Percentiles rank a stretch among this genome's conserved stretches.
Evolutionary conservation across 2,113 vertebrate species (phyloP).

Genomic region (Galeopterus variegatus): DNA sequence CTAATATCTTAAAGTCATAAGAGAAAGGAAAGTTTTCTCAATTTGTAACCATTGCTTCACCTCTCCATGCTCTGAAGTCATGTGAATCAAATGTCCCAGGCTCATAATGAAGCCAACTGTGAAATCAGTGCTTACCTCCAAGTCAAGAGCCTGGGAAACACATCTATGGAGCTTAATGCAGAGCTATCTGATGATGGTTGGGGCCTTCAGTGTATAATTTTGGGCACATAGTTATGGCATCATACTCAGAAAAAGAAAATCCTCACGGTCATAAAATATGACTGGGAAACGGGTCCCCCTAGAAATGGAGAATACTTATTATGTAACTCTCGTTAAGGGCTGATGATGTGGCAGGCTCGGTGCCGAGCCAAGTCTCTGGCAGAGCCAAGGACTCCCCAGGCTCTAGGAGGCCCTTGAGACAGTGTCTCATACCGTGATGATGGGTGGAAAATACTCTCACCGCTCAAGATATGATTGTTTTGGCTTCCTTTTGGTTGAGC

Average conservation of each 20-base stretch:
- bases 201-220: background rate
- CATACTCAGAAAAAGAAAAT: background rate
- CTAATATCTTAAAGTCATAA: background rate
- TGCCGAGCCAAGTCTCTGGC: background rate
- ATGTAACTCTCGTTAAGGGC: background rate
- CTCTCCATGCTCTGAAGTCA: background rate
- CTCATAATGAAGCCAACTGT: background rate
- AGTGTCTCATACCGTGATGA: background rate
- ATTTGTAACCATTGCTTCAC: background rate
- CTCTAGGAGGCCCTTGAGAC: constrained; percentile 57
- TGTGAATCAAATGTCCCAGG: background rate
- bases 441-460: constrained; percentile 60
- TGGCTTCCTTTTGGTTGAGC: constrained; percentile 54
- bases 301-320: background rate
- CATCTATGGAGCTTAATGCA: background rate
- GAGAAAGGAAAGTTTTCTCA: background rate
- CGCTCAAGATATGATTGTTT: constrained; percentile 56
- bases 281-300: background rate
- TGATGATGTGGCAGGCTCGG: background rate
- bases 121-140: background rate
- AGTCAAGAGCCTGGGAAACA: constrained; percentile 39
- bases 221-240: constrained; percentile 5
- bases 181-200: background rate
- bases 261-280: background rate
- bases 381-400: background rate